A percentile compares a stretch with the other conserved stretches of the same genome.
These are phyloP conservation scores for Thera britannica DNA, from an alignment of 2,888 invertebrate genomes.

Conservation along the genomic window DNA sequence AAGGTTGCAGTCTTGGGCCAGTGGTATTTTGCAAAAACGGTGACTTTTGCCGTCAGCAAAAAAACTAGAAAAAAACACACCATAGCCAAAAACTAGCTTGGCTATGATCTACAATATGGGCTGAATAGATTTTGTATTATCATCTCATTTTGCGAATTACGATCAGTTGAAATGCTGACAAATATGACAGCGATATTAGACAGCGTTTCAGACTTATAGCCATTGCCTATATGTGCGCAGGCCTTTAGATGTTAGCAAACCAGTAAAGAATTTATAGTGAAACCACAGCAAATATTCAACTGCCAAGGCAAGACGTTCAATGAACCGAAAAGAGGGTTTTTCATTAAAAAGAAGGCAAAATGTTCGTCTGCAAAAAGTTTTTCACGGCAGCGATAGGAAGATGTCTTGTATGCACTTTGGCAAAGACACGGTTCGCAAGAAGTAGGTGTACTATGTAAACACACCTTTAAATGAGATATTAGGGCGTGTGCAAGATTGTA, in stretches of 20 bases:
- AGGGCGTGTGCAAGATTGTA: conserved; percentile 37
- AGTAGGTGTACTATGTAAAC: conserved; percentile 69
- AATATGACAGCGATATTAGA: too few species aligned
- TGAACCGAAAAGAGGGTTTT: conserved; percentile 45
- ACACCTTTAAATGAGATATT: conserved; percentile 70
- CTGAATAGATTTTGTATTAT: too few species aligned
- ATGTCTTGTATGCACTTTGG: conserved; percentile 65
- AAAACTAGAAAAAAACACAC: too few species aligned
- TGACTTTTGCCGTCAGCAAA: too few species aligned
- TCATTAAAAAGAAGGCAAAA: conserved; percentile 42
- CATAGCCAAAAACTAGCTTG: too few species aligned
- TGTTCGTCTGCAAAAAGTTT: conserved; percentile 49
- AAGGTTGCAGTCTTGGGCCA: not conserved
- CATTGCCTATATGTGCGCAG: too few species aligned
- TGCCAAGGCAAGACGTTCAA: conserved; percentile 36
- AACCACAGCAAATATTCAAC: conserved; percentile 18
- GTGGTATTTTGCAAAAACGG: too few species aligned
- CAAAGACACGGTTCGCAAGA: conserved; percentile 62
- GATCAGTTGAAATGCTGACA: too few species aligned
- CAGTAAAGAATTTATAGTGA: not conserved
- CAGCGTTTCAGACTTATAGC: too few species aligned
- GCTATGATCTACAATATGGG: too few species aligned
- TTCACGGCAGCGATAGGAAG: conserved; percentile 59
- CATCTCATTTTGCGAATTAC: too few species aligned
- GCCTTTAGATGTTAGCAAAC: not conserved